Evolutionary conservation across 2,888 invertebrate genomes (phyloP).

Genomic region (Choristoneura rosaceana): DNA sequence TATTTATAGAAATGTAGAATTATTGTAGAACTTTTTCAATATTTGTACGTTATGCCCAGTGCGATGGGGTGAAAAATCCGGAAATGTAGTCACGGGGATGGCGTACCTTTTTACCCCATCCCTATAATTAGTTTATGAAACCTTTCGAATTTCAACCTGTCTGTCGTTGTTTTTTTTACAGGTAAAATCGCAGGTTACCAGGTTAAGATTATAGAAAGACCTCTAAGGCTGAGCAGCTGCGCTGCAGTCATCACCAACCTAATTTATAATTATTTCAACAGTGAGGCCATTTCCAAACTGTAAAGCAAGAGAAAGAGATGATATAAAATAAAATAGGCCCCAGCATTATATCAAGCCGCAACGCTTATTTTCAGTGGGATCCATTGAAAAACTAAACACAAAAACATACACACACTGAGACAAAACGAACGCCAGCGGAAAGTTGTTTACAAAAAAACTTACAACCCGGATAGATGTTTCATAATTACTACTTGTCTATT

Average conservation of each 20-base stretch:
- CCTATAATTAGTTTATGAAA: constrained; percentile 8
- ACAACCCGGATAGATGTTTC: neutral
- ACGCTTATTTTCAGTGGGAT: no score
- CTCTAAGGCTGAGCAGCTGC: no score
- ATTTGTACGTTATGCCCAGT: neutral
- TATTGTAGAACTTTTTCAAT: neutral
- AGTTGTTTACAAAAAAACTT: no score
- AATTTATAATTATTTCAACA: no score
- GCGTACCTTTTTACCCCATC: constrained; percentile 7
- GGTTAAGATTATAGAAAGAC: neutral
- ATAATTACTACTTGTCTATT: neutral
- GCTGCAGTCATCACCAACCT: no score
- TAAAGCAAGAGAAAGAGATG: no score
- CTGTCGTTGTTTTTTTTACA: neutral
- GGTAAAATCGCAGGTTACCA: neutral
- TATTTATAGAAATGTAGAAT: neutral
- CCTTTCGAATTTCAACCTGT: constrained; percentile 5
- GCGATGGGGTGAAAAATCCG: constrained; percentile 13
- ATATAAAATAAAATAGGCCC: no score
- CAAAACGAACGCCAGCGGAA: no score
- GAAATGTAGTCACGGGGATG: constrained; percentile 13
- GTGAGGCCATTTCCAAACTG: no score
- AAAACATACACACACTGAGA: no score
- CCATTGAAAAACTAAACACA: no score
- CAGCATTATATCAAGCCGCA: no score